A percentile compares a stretch with the other conserved stretches of the same genome.
phyloP scores from a whole-genome alignment of 2,113 vertebrate genomes.

The Onychostoma macrolepis region DNA sequence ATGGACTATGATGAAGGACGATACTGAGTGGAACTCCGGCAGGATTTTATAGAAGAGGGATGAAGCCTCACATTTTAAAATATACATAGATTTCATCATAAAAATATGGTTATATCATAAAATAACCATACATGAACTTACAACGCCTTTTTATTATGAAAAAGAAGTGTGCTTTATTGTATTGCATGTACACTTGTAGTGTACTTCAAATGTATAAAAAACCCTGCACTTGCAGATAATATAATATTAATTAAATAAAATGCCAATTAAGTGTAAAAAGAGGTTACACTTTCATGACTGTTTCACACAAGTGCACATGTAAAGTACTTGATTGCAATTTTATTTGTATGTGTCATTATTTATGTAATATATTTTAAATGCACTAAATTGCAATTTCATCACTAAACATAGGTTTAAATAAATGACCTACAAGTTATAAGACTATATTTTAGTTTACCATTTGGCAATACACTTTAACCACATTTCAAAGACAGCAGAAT shows the following conservation, averaged over 20 bases:
- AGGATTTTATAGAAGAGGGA: background rate
- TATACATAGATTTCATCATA: background rate
- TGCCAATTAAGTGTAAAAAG: background rate
- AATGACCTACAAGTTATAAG: too few species aligned
- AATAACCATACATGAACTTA: background rate
- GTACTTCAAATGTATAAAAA: background rate
- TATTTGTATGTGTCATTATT: too few species aligned
- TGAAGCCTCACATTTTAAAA: background rate
- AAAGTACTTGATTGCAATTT: too few species aligned
- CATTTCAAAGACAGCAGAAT: too few species aligned
- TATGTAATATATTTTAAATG: too few species aligned
- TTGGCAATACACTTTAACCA: too few species aligned
- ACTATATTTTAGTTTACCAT: too few species aligned
- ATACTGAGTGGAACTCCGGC: background rate
- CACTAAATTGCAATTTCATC: background rate
- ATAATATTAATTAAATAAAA: background rate
- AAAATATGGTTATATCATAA: background rate
- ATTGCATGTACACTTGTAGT: background rate
- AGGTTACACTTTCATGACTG: background rate
- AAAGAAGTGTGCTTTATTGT: background rate
- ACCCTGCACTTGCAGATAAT: background rate
- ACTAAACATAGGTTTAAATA: background rate
- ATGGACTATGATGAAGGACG: background rate
- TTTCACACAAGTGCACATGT: too few species aligned
- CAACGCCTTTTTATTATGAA: background rate